These are phyloP conservation scores for Bujurquina vittata DNA, from an alignment of 2,113 vertebrate genomes.

Conservation along the genomic window DNA sequence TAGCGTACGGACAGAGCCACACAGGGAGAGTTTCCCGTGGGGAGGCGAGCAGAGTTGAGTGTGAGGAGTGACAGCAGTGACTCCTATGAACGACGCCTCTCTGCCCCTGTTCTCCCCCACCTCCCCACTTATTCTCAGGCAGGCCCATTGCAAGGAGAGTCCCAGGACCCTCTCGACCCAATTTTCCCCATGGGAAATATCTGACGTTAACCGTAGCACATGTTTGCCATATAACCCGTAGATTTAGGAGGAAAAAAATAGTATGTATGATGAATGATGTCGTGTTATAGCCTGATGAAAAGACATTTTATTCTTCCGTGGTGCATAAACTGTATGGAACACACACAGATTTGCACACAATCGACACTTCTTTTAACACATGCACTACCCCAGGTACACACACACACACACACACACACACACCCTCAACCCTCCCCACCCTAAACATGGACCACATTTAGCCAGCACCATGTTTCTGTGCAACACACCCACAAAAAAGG, in stretches of 20 bases:
- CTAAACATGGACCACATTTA: slow-evolving; percentile 67
- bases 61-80: slow-evolving; percentile 66
- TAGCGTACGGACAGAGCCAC: slow-evolving; percentile 53
- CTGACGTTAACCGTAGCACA: slow-evolving; percentile 71
- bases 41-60: slow-evolving; percentile 43
- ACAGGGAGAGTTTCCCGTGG: slow-evolving; percentile 41
- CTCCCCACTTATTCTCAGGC: slow-evolving; percentile 59
- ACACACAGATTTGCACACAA: slow-evolving; percentile 42
- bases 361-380: slow-evolving; percentile 38
- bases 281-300: slow-evolving; percentile 42
- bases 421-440: neutral
- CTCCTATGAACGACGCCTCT: slow-evolving; percentile 72
- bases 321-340: slow-evolving; percentile 51
- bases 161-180: slow-evolving; percentile 65
- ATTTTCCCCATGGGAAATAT: slow-evolving; percentile 82
- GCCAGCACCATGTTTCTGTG: slow-evolving; percentile 61
- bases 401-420: slow-evolving; percentile 3
- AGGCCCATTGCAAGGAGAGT: slow-evolving; percentile 66
- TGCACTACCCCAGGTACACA: slow-evolving; percentile 42
- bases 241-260: slow-evolving; percentile 37
- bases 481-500: neutral
- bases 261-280: slow-evolving; percentile 61
- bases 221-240: slow-evolving; percentile 66
- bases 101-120: neutral
- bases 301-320: slow-evolving; percentile 50